Evolutionary conservation across 1,140 invertebrate species (phyloP).

Genomic region (Drosophila sechellia): DNA sequence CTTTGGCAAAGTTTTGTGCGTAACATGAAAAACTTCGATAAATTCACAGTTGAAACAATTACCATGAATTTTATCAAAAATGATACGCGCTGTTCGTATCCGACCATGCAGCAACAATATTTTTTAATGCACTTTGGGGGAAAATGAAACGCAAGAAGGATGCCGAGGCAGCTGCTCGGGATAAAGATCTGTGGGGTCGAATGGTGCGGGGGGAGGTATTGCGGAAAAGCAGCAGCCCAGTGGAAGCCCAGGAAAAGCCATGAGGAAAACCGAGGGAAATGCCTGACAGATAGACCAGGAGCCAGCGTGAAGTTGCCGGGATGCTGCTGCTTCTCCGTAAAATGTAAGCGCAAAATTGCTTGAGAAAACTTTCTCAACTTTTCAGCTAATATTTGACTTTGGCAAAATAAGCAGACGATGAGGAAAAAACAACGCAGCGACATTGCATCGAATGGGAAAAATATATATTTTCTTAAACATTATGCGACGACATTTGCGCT

Average conservation of each 20-base stretch:
- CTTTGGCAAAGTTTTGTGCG: slow-evolving; percentile 74
- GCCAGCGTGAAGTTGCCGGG: slow-evolving; percentile 38
- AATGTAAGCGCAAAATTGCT: slow-evolving; percentile 83
- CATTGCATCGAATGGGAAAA: slow-evolving; percentile 68
- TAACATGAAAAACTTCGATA: slow-evolving; percentile 83
- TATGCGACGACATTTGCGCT: slow-evolving; percentile 74
- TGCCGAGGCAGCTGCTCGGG: slow-evolving; percentile 63
- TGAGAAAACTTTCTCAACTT: slow-evolving; percentile 83
- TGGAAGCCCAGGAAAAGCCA: slow-evolving; percentile 13
- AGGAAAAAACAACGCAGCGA: slow-evolving; percentile 76
- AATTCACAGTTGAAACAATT: slow-evolving; percentile 84
- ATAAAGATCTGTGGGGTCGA: slow-evolving; percentile 58
- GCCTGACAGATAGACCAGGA: slow-evolving; percentile 80
- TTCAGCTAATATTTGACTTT: slow-evolving; percentile 83
- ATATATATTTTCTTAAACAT: slow-evolving; percentile 70
- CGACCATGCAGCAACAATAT: slow-evolving; percentile 83
- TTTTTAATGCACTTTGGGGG: slow-evolving; percentile 83
- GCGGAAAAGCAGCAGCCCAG: slow-evolving; percentile 1
- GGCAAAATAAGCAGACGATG: slow-evolving; percentile 80
- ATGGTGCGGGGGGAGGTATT: not conserved
- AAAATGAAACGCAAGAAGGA: slow-evolving; percentile 72
- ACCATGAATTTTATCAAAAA: slow-evolving; percentile 84
- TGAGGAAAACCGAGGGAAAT: slow-evolving; percentile 48
- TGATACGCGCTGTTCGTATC: slow-evolving; percentile 81
- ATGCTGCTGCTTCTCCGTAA: slow-evolving; percentile 41